Conservation (phyloP, 2,888 invertebrate genomes). For the Trissolcus brochymenae region DNA sequence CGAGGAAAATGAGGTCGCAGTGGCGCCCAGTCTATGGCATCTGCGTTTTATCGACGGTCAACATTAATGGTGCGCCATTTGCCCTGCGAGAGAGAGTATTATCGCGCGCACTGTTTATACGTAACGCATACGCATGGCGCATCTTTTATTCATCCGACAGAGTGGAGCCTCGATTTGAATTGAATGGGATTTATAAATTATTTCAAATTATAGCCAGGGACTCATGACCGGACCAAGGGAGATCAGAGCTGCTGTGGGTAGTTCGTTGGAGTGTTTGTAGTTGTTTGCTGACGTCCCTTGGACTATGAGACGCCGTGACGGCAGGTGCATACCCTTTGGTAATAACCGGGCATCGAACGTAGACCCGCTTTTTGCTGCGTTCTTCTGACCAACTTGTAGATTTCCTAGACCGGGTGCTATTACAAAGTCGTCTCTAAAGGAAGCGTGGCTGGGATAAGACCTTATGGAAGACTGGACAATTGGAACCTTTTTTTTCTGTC, state of each 20-base stretch:
- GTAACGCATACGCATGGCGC: constrained; percentile 62
- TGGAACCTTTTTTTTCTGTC: no score
- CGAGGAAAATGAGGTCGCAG: constrained; percentile 47
- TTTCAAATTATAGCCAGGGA: constrained; percentile 76
- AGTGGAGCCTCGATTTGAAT: constrained; percentile 77
- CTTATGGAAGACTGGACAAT: no score
- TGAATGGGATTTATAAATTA: constrained; percentile 77
- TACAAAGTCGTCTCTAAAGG: constrained; percentile 6
- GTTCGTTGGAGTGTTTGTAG: constrained; percentile 46
- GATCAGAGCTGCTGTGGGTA: constrained; percentile 52
- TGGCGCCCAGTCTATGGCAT: constrained; percentile 53
- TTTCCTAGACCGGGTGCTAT: constrained; percentile 29
- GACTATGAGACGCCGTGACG: constrained; percentile 48
- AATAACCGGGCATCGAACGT: constrained; percentile 52
- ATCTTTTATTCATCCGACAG: constrained; percentile 77
- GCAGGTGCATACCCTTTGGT: constrained; percentile 61
- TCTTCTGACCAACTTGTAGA: constrained; percentile 4
- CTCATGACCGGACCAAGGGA: constrained; percentile 66
- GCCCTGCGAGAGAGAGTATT: constrained; percentile 65
- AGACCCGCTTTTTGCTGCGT: constrained; percentile 37
- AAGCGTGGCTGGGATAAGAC: constrained; percentile 12
- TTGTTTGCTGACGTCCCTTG: constrained; percentile 38
- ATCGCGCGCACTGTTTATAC: constrained; percentile 61
- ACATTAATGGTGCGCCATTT: constrained; percentile 69
- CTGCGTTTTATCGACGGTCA: constrained; percentile 55